Evolutionary conservation across 2,888 invertebrate genomes (phyloP), one percentile per base, ranked within the genome.

Genomic region (Athalia rosae): DNA sequence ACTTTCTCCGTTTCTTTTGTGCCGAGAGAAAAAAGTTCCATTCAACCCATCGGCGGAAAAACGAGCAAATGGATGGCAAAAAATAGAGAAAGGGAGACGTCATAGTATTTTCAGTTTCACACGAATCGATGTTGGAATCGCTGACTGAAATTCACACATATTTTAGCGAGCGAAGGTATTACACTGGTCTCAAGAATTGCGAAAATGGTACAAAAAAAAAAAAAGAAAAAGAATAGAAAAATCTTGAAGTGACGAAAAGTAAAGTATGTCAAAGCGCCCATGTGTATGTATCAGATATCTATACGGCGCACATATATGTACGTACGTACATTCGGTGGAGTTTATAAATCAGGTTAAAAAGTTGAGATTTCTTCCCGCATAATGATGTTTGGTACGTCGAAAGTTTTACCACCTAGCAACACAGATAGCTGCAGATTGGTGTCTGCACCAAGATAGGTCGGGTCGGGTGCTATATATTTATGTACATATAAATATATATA

Each of bases 401-500:
- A 62, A 62, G 62, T 62, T 62, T 43, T n/a, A 7, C n/a, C 41
- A 45, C 43, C n/a, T 62, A 28, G 43, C 41, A 41, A 9, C n/a
- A n/a, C 28, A 28, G 28, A 28, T 28, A 28, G 28, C 28, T 28
- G 28, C 28, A 28, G 28, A 28, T 28, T 28, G 28, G 28, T 28
- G 28, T 28, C 28, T 28, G 28, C 28, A 28, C 28, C 28, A 28
- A 28, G 28, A 28, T 28, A 28, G 28, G 28, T 28, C 28, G 28
- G 28, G 28, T 28, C 1, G 28, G 2, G 28, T 28, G 28, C 11
- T 74, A 71, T 5, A 76, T 76, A 76, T 47, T 41, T 76, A 76
- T 6, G 4, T 76, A 74, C 45, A 76, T 76, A 76, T 74, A 76
- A 41, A 76, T 47, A 76, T 76, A 76, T 6, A 76, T 74, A 76